Conservation (phyloP, 2,888 invertebrate genomes). For the Drosophila vallismaia region DNA sequence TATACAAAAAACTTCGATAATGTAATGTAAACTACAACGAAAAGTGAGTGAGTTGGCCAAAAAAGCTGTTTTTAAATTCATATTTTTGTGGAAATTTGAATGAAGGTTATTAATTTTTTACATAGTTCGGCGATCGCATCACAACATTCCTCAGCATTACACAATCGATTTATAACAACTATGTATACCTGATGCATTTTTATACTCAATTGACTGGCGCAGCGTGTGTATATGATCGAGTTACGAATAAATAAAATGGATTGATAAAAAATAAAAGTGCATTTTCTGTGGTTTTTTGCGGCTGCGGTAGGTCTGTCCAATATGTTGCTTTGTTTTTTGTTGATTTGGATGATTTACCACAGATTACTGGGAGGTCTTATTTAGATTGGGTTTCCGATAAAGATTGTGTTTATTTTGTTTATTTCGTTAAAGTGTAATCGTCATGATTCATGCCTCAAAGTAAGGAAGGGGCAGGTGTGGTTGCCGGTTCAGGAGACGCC, state of each 20-base stretch:
- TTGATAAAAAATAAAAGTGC: neutral
- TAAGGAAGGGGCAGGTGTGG: neutral
- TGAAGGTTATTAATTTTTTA: neutral
- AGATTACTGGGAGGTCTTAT: too few species aligned
- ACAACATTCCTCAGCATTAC: slow-evolving; percentile 5
- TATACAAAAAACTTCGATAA: neutral
- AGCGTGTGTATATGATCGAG: slow-evolving; percentile 9
- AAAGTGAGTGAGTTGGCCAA: too few species aligned
- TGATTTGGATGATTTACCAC: too few species aligned
- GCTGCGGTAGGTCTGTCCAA: neutral
- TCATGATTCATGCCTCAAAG: neutral
- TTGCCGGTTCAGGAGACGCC: neutral
- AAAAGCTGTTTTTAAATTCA: too few species aligned
- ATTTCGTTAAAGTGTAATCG: neutral
- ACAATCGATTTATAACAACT: slow-evolving; percentile 1
- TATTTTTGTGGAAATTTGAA: too few species aligned
- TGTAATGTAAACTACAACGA: neutral
- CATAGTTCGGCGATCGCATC: neutral
- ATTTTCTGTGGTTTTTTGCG: neutral
- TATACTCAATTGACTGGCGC: slow-evolving; percentile 2
- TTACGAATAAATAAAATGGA: slow-evolving; percentile 49
- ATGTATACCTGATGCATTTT: neutral
- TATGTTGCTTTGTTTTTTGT: too few species aligned
- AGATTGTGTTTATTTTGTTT: neutral
- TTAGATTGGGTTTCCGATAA: too few species aligned